Base-by-base conservation (phyloP, 2,113 vertebrate genomes). In the Tragelaphus imberbis region DNA sequence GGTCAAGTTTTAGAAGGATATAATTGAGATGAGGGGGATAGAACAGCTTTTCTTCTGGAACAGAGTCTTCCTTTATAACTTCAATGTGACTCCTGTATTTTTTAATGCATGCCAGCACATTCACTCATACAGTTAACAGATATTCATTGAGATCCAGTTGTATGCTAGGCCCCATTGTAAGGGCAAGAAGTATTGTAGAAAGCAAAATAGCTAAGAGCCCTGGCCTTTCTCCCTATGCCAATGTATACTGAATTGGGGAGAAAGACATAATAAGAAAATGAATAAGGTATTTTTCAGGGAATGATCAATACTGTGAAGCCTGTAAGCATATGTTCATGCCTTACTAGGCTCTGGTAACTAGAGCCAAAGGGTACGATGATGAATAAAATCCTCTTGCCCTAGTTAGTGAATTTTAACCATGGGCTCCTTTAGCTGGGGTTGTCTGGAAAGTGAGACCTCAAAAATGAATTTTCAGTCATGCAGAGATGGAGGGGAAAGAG, bases 1-100 rank as follows among this genome's bases (percentile, higher is more conserved):
- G n/a, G 75, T 91, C 59, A 91, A 91, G 33, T 19, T 84, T 93
- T 96, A 49, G 40, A 97, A 92, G 47, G 58, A 40, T 89, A 68
- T 88, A 88, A 96, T 36, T 86, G 61, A 89, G 33, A 6, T 61
- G 23, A 92, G 91, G 51, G 51, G 28, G 8, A 44, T 40, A 81
- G 55, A 71, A 87, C 49, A 63, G 27, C 36, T 96, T 84, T 95
- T 61, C 40, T 21, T 68, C 63, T 79, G 7, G 77, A 93, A 40
- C 63, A 63, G 16, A 30, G 47, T 92, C 84, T 92, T 81, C 79
- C 59, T 82, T 92, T 55, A 14, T 81, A 89, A 53, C 68, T 58
- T 8, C 49, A 59, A 51, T 84, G 56, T 92, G 87, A 65, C 17
- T 33, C 13, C 25, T 86, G 4, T 47, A 23, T 75, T 44, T 95